Percentiles rank a stretch among this genome's conserved stretches.
These are phyloP conservation scores for Nomada hirtipes DNA, from an alignment of 2,888 invertebrate species.

Conservation along the genomic window DNA sequence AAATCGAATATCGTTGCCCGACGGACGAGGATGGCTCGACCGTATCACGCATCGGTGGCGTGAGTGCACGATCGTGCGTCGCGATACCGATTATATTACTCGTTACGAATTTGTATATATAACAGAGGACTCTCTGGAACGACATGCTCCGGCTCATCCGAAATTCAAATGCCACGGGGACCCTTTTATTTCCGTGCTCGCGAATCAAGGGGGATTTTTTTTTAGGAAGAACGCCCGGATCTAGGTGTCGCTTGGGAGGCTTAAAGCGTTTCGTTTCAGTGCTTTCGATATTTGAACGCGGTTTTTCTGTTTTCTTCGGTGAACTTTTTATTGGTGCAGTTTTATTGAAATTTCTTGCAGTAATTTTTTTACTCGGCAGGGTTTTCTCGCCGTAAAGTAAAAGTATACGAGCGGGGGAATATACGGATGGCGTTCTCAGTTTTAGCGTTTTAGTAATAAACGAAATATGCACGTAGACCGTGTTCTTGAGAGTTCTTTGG, in stretches of 20 bases:
- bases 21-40: slow-evolving; percentile 57
- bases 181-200: slow-evolving; percentile 24
- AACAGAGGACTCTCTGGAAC: background rate
- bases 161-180: slow-evolving; percentile 36
- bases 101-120: slow-evolving; percentile 61
- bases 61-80: slow-evolving; percentile 47
- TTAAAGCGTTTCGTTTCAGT: background rate
- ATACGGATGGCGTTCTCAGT: no score
- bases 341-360: background rate
- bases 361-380: no score
- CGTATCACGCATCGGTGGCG: slow-evolving; percentile 67
- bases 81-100: slow-evolving; percentile 66
- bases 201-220: slow-evolving; percentile 11
- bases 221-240: background rate
- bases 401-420: no score
- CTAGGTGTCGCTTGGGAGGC: slow-evolving; percentile 2
- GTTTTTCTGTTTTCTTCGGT: background rate
- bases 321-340: background rate
- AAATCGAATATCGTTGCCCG: slow-evolving; percentile 69
- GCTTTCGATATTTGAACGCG: background rate
- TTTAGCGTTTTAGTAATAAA: no score
- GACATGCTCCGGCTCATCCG: slow-evolving; percentile 33
- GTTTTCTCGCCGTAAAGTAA: no score
- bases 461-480: no score
- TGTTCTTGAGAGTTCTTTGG: no score